phyloP scores from a whole-genome alignment of 2,888 invertebrate genomes.

The Latrodectus hesperus region DNA sequence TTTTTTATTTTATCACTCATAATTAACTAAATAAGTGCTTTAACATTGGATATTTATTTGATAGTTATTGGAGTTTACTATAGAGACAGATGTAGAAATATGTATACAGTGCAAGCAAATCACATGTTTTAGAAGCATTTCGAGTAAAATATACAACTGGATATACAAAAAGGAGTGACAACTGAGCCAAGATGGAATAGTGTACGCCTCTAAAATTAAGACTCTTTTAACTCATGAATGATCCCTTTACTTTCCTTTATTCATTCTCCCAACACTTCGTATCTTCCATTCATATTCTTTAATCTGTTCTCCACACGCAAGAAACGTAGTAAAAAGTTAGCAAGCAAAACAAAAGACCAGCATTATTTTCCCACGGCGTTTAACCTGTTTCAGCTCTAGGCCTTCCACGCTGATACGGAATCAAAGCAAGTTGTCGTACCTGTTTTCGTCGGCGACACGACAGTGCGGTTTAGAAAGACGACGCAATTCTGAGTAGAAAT shows the following conservation, averaged over 20 bases:
- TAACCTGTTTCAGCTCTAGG: slow-evolving; percentile 53
- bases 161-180: no score
- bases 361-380: slow-evolving; percentile 64
- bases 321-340: slow-evolving; percentile 25
- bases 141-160: no score
- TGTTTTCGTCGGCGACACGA: slow-evolving; percentile 61
- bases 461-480: slow-evolving; percentile 6
- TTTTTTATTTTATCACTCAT: no score
- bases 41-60: no score
- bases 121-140: no score
- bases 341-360: slow-evolving; percentile 42
- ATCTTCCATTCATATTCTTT: slow-evolving; percentile 53
- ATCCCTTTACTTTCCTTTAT: slow-evolving; percentile 11
- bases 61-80: no score
- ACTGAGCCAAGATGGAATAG: no score
- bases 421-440: slow-evolving; percentile 60
- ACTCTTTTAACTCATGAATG: slow-evolving; percentile 4
- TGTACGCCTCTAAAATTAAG: neutral
- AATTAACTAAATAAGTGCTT: no score
- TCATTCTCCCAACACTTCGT: slow-evolving; percentile 19
- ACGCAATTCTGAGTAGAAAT: neutral
- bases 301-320: slow-evolving; percentile 62
- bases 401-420: slow-evolving; percentile 22
- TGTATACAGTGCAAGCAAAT: no score
- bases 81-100: no score